Conservation (phyloP, 37 sponge, comb jelly and placozoan species). For the Diacarnus erythraeanus region DNA sequence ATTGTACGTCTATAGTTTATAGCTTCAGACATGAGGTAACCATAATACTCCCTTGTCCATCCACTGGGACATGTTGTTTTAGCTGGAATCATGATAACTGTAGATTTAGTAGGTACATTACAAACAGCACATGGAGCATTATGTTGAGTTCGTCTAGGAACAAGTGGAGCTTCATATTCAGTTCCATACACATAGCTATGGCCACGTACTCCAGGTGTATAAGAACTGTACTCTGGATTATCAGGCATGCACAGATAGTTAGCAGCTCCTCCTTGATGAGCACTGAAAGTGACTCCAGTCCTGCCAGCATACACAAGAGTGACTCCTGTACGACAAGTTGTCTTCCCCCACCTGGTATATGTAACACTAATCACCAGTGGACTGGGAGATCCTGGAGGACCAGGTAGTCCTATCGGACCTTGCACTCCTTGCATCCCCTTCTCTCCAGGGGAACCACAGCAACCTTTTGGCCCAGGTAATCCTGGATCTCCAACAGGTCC, state of each 20-base stretch:
- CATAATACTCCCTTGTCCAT: constrained; percentile 47
- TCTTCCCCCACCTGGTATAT: constrained; percentile 62
- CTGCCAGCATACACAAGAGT: constrained; percentile 38
- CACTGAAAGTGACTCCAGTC: constrained; percentile 9
- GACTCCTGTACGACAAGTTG: constrained; percentile 47
- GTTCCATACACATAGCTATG: constrained; percentile 38
- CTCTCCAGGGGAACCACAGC: no score
- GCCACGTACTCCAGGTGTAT: not conserved
- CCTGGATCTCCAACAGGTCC: no score
- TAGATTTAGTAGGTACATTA: not conserved
- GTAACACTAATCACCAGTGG: not conserved
- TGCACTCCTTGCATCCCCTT: no score
- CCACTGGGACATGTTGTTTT: constrained; percentile 25
- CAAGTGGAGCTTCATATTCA: constrained; percentile 23
- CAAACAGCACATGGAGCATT: constrained; percentile 64
- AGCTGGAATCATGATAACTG: constrained; percentile 49
- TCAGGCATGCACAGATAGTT: constrained; percentile 59
- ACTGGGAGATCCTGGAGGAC: not conserved
- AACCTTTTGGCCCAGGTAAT: no score
- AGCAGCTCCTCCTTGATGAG: constrained; percentile 41
- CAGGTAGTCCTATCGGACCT: no score
- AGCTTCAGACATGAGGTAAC: constrained; percentile 40
- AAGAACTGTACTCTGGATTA: constrained; percentile 13
- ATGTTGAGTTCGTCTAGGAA: not conserved
- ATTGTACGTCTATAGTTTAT: constrained; percentile 2